Conservation (phyloP, 1,140 invertebrate genomes). For the Plectrocnemia conspersa region DNA sequence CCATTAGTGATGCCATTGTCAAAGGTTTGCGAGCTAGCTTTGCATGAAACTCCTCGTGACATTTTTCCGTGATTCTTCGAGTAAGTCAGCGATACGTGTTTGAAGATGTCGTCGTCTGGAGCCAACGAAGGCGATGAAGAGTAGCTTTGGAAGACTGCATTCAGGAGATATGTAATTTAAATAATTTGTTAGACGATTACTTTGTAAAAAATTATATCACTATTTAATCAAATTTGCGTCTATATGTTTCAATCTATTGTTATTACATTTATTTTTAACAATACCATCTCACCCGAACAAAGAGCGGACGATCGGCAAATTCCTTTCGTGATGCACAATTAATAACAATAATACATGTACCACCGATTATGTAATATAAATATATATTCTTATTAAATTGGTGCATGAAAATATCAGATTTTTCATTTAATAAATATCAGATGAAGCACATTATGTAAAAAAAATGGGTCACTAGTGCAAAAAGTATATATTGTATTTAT, state of each 20-base stretch:
- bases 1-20: constrained; percentile 87
- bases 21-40: constrained; percentile 67
- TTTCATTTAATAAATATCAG: no score
- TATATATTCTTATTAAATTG: no score
- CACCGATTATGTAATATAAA: no score
- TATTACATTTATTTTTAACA: constrained; percentile 12
- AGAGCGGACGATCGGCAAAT: constrained; percentile 76
- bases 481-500: no score
- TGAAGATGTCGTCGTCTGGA: constrained; percentile 92
- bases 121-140: constrained; percentile 72
- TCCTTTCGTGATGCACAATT: constrained; percentile 60
- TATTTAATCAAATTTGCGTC: not conserved
- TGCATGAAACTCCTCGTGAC: constrained; percentile 77
- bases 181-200: constrained; percentile 15
- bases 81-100: constrained; percentile 83
- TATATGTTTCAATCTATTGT: not conserved
- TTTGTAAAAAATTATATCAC: constrained; percentile 10
- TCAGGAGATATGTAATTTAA: constrained; percentile 53
- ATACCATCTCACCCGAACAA: constrained; percentile 65
- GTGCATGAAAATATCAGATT: no score
- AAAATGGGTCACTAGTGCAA: no score
- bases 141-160: constrained; percentile 75
- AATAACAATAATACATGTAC: no score
- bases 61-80: constrained; percentile 85
- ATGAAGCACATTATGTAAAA: no score